Conservation (phyloP, 2,888 invertebrate species). For the Tipula vernalis region DNA sequence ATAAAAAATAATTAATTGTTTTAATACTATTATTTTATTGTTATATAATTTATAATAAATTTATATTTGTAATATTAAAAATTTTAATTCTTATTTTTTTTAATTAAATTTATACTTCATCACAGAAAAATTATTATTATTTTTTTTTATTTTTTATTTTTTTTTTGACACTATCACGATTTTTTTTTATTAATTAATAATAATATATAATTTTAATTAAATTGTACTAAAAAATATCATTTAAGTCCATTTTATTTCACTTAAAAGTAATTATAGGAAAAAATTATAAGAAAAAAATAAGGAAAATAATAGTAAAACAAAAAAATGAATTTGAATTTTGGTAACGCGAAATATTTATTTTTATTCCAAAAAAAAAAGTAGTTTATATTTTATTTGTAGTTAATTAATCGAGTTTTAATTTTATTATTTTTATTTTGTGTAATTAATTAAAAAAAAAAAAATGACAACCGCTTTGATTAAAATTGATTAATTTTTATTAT, state of each 20-base stretch:
- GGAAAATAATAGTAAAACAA: background rate
- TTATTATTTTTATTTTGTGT: background rate
- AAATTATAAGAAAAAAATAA: background rate
- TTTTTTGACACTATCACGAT: conserved; percentile 14
- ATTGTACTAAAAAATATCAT: conserved; percentile 10
- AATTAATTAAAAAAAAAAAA: background rate
- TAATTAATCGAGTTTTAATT: background rate
- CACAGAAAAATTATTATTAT: conserved; percentile 6
- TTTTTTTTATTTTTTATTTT: conserved; percentile 12
- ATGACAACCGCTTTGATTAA: conserved; percentile 1
- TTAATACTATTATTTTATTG: conserved; percentile 7
- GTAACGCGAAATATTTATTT: background rate
- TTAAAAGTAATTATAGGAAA: background rate
- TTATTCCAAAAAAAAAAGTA: background rate
- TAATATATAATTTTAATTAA: background rate
- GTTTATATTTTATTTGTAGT: background rate
- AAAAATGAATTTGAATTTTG: background rate
- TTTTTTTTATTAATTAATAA: conserved; percentile 39
- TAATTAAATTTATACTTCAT: conserved; percentile 6
- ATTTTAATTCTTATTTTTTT: background rate
- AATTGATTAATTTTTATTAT: background rate
- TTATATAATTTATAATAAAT: conserved; percentile 1
- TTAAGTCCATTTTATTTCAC: background rate
- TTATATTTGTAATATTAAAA: conserved; percentile 5
- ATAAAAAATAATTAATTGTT: background rate